Conservation (phyloP, 2,888 invertebrate species). For the Camptogramma bilineatum region DNA sequence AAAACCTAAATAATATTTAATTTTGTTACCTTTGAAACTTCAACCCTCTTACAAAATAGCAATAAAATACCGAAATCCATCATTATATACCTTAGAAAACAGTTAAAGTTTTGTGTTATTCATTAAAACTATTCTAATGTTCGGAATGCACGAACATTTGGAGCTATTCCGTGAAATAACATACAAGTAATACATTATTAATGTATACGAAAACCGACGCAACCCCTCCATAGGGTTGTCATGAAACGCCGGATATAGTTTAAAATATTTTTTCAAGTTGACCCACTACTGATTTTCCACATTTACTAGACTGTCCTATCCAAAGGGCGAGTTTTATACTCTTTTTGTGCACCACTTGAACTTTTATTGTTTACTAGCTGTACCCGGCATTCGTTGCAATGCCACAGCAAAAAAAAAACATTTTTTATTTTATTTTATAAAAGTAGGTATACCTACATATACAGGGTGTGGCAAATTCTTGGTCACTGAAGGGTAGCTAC, state of each 20-base stretch:
- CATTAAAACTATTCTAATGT: slow-evolving; percentile 39
- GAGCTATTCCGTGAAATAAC: slow-evolving; percentile 36
- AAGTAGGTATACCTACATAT: too few species aligned
- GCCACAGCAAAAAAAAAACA: too few species aligned
- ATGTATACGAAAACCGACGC: slow-evolving; percentile 34
- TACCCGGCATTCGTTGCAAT: too few species aligned
- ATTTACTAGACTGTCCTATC: too few species aligned
- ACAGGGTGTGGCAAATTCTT: too few species aligned
- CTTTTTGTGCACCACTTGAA: too few species aligned
- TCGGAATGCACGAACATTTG: slow-evolving; percentile 34
- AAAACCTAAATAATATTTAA: slow-evolving; percentile 12
- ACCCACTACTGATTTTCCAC: too few species aligned
- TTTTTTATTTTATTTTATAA: too few species aligned
- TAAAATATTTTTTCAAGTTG: neutral
- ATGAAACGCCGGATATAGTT: slow-evolving; percentile 13
- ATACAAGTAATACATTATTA: slow-evolving; percentile 38
- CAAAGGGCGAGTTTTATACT: too few species aligned
- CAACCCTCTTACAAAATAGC: slow-evolving; percentile 34
- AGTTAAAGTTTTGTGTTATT: slow-evolving; percentile 36
- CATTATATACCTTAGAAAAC: slow-evolving; percentile 34
- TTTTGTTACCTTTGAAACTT: slow-evolving; percentile 10
- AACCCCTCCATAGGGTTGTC: slow-evolving; percentile 28
- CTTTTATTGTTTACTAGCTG: too few species aligned
- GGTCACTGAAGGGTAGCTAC: too few species aligned
- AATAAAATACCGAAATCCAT: slow-evolving; percentile 35